These are phyloP conservation scores for Mellivora capensis DNA, from an alignment of 2,113 vertebrate genomes.

Conservation along the genomic window DNA sequence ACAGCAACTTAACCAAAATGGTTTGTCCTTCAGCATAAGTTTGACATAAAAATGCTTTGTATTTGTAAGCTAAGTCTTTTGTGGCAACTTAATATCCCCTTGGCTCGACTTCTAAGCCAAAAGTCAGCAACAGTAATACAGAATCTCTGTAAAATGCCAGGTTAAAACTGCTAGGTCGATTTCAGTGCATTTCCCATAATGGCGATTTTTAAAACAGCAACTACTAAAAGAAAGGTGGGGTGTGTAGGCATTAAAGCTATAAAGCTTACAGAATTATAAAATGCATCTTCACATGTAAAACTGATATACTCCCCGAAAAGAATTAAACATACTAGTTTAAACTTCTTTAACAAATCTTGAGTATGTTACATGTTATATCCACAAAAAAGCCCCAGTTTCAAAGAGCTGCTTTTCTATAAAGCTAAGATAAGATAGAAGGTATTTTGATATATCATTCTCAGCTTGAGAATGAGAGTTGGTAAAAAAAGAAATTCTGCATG, in stretches of 20 bases:
- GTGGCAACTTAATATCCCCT: not conserved
- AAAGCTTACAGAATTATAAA: slow-evolving; percentile 17
- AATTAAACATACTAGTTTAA: not conserved
- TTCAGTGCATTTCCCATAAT: not conserved
- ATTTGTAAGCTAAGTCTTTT: slow-evolving; percentile 25
- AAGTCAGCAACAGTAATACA: not conserved
- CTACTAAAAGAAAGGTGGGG: not conserved
- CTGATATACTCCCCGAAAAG: not conserved
- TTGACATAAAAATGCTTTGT: slow-evolving; percentile 26
- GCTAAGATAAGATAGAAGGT: not conserved
- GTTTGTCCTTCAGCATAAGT: not conserved
- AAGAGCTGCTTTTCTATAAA: slow-evolving; percentile 23
- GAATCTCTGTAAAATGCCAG: not conserved
- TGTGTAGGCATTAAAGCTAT: not conserved
- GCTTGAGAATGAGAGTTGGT: not conserved
- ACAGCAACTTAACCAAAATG: not conserved
- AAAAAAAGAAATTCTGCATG: not conserved
- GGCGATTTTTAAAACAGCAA: not conserved
- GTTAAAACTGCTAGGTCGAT: not conserved
- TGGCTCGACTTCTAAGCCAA: slow-evolving; percentile 1
- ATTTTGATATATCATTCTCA: not conserved
- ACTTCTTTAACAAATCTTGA: slow-evolving; percentile 22
- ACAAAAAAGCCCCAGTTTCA: not conserved
- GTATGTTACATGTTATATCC: not conserved
- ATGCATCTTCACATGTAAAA: slow-evolving; percentile 14